Conservation (phyloP, 1,140 invertebrate genomes). For the Zaprionus kolodkinae region DNA sequence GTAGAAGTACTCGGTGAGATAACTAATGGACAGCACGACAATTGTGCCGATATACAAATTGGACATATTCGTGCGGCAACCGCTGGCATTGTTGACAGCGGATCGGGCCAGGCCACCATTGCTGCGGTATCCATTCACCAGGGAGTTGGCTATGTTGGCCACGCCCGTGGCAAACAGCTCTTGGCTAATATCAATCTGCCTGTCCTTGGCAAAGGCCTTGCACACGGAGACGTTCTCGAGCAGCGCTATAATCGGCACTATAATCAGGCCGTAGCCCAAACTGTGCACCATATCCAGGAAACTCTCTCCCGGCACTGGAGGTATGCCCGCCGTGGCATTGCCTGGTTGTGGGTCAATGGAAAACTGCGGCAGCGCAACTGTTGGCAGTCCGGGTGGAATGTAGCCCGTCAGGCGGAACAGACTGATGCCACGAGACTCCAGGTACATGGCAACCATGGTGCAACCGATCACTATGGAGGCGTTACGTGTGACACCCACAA, state of each 20-base stretch:
- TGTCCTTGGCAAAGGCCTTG: constrained; percentile 91
- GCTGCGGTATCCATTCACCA: constrained; percentile 93
- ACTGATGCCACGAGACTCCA: constrained; percentile 70
- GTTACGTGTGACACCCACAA: constrained; percentile 89
- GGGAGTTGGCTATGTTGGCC: constrained; percentile 94
- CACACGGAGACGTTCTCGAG: constrained; percentile 94
- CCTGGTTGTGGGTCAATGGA: constrained; percentile 83
- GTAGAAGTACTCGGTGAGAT: constrained; percentile 92
- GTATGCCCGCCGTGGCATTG: constrained; percentile 84
- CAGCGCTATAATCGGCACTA: constrained; percentile 91
- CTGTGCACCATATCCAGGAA: constrained; percentile 90
- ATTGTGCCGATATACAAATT: constrained; percentile 89
- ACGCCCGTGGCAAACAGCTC: constrained; percentile 93
- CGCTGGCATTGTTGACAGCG: constrained; percentile 95
- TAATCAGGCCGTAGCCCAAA: constrained; percentile 90
- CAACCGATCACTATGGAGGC: constrained; percentile 91
- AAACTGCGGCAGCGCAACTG: constrained; percentile 88
- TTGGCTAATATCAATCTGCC: constrained; percentile 92
- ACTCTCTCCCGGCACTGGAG: constrained; percentile 51
- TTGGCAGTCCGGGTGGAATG: constrained; percentile 89
- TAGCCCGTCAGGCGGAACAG: constrained; percentile 84
- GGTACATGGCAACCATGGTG: constrained; percentile 86
- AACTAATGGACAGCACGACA: constrained; percentile 89
- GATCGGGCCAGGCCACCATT: constrained; percentile 93
- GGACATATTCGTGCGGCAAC: constrained; percentile 94